Base-by-base conservation (phyloP, 23 tunicate genomes). In the Corella eumyota region DNA sequence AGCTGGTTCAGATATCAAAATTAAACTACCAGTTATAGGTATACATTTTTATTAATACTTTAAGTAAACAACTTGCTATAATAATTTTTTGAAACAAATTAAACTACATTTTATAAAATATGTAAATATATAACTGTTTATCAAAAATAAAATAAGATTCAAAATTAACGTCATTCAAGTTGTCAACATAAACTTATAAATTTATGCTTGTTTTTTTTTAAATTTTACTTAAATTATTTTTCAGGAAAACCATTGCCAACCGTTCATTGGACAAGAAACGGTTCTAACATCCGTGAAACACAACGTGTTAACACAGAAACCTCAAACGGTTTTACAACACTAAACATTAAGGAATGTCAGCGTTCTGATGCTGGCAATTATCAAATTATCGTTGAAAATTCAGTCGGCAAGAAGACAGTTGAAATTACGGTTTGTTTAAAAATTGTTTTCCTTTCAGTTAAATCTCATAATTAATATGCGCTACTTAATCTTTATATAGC, bases 171-270 rank as follows among this genome's bases (percentile, higher is more conserved):
- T n/a, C n/a, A n/a, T n/a, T n/a, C n/a, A n/a, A n/a, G n/a, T n/a
- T n/a, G n/a, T n/a, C n/a, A 11, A 44, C 11, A 44, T 44, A 44
- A 15, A 44, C 48, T 15, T 11, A 15, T 11, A 44, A 44, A 11
- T 15, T n/a, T n/a, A n/a, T n/a, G n/a, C n/a, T n/a, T n/a, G n/a
- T n/a, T n/a, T n/a, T n/a, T n/a, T n/a, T n/a, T 44, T 11, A 44
- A 44, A 44, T 11, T 15, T 11, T 44, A 44, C 15, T 44, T 44
- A 11, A 24, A 2, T 21, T 17, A 26, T n/a, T 20, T 60, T 4
- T 5, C 58, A 81, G 92, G 92, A 28, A 90, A 90, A 55, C 97
- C 97, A n/a, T 20, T 61, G 3, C 97, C 97, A 1, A 72, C 74
- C 15, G 87, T 61, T 13, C 77, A 68, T 56, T 90, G 97, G 97